A percentile compares a stretch with the other conserved stretches of the same genome.
Evolutionary conservation across 2,113 vertebrate species (phyloP).

Genomic region (Isichthys henryi): DNA sequence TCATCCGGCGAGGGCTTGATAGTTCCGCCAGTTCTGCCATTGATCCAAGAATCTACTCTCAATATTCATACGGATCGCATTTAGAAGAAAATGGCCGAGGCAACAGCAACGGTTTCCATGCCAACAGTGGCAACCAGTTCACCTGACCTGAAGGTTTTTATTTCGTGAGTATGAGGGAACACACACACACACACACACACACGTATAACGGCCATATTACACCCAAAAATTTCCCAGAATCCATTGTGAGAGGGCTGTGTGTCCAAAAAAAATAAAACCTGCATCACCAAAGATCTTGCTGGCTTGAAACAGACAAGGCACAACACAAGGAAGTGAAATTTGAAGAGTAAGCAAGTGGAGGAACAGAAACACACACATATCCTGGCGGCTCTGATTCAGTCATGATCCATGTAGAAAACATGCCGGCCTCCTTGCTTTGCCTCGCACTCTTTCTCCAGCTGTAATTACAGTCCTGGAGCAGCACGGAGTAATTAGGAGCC

Average conservation of each 20-base stretch:
- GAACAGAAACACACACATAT: background rate
- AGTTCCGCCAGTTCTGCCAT: background rate
- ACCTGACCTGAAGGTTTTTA: background rate
- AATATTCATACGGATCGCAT: background rate
- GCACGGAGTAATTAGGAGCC: constrained; percentile 53
- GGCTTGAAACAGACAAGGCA: background rate
- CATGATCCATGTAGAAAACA: background rate
- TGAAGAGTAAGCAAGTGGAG: background rate
- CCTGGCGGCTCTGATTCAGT: background rate
- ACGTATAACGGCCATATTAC: background rate
- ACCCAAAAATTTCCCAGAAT: background rate
- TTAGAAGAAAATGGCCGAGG: background rate
- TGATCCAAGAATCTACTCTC: constrained; percentile 2
- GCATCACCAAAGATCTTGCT: background rate
- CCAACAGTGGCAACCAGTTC: background rate
- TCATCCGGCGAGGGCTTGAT: background rate
- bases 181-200: background rate
- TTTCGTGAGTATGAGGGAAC: background rate
- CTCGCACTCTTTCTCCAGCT: constrained; percentile 23
- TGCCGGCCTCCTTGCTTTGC: background rate
- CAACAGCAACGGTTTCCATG: background rate
- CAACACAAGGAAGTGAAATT: background rate
- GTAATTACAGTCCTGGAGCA: constrained; percentile 52
- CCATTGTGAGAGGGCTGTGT: background rate
- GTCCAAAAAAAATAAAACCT: background rate